Evolutionary conservation across 2,888 invertebrate species (phyloP).

Genomic region (Antheraea yamamai): DNA sequence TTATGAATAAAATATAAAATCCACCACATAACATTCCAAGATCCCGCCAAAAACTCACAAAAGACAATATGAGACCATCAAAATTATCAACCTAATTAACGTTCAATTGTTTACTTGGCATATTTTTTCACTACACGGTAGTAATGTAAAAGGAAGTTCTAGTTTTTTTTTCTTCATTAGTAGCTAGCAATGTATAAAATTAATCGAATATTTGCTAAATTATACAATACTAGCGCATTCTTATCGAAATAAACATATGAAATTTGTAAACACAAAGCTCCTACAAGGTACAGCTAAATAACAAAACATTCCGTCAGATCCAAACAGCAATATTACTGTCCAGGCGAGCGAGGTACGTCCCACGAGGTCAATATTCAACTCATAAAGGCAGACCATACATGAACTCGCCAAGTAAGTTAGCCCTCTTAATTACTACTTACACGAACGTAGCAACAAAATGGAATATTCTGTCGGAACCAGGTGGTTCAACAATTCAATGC

Average conservation of each 20-base stretch:
- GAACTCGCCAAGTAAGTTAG: conserved; percentile 43
- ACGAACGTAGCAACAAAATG: conserved; percentile 24
- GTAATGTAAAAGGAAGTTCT: too few species aligned
- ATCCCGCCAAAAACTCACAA: too few species aligned
- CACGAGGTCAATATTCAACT: conserved; percentile 46
- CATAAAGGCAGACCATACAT: conserved; percentile 43
- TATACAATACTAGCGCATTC: not conserved
- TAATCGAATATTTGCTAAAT: not conserved
- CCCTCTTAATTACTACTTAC: conserved; percentile 26
- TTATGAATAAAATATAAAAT: too few species aligned
- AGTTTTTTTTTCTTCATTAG: too few species aligned
- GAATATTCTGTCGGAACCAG: conserved; percentile 22
- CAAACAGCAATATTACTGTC: conserved; percentile 2
- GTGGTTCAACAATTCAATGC: not conserved
- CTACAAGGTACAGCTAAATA: not conserved
- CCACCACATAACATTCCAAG: too few species aligned
- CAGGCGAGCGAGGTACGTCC: conserved; percentile 27
- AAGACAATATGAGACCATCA: too few species aligned
- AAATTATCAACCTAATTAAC: too few species aligned
- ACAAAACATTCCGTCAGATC: conserved; percentile 2
- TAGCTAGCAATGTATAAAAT: not conserved
- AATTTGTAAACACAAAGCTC: not conserved
- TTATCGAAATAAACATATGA: not conserved
- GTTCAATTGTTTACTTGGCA: too few species aligned
- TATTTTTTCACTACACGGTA: too few species aligned